Evolutionary conservation across 64 coral and sea anemone species (phyloP), one percentile per base, ranked within the genome.

Genomic region (Porites lutea): DNA sequence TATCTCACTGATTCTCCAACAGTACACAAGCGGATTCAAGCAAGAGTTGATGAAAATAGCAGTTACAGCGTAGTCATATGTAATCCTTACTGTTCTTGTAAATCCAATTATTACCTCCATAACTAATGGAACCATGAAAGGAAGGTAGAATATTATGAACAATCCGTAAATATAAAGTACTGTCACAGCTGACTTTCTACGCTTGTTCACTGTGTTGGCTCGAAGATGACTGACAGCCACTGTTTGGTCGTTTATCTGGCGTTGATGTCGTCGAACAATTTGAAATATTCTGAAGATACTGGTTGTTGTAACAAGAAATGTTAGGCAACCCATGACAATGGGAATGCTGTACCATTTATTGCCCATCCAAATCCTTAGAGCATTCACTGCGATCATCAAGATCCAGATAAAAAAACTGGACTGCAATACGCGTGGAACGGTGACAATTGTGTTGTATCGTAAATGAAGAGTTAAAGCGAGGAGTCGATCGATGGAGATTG

Each of bases 251-350:
- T 13, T 49, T 51, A 75, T 75, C 47, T 75, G 72, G 72, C 12
- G 72, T 23, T 48, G 72, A 47, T 75, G 72, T 18, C 62, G 13
- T 14, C 62, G 5, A 65, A 65, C 62, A 13, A 65, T 65, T 19
- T 19, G 4, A 65, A 65, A 90, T 58, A 90, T 90, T 70, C 72
- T 90, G 65, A 52, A 54, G 27, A 69, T 82, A 55, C 89, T 82
- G 8, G 72, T 18, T 13, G 82, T 52, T 9, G 69, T 90, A n/a
- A 82, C 89, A 67, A 55, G 45, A 5, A 90, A 23, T 37, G 72
- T 71, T 14, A 71, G 27, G 27, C 27, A 37, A 37, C 27, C 27
- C 27, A 37, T 37, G 27, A 37, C 27, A 1, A 37, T 37, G 27
- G 27, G 27, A 37, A 37, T 37, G 27, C 27, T 37, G 27, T 37